Base-by-base conservation (phyloP, 2,113 vertebrate species). In the Silurus glanis region DNA sequence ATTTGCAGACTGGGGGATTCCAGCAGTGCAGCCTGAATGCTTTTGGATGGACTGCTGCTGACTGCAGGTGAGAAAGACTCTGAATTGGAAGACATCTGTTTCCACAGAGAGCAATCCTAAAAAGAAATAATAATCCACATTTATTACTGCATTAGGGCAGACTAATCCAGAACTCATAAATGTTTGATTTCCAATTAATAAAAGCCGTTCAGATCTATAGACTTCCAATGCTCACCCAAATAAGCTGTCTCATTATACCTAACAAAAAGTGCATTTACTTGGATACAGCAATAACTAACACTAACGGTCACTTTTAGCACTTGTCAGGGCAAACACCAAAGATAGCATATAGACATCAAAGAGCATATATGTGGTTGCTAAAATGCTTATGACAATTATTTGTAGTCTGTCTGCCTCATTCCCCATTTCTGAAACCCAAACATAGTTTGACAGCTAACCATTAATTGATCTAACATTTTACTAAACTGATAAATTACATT, bases 1-100 rank as follows among this genome's bases (percentile, higher is more conserved):
- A 93, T 91, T 87, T 91, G 92, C 45, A 90, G 83, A 83, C 88
- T 85, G 87, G 67, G 85, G 1, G 87, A 90, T 75, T 82, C 88
- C 17, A 62, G 47, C 47, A 90, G 85, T 25, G 91, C 87, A 85
- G 66, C 83, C 79, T 87, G 88, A 53, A 78, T 83, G 72, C 87
- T 45, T 28, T 89, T 84, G 19, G 87, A 62, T 37, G 86, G 89
- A 79, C 87, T 88, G 80, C 86, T 81, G 88, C 74, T 87, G 87
- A 71, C 85, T 83, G 59, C 62, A 62, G 56, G 69, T 83, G 79
- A 82, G 83, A 89, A 90, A 91, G 47, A 19, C 37, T 6, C 81
- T 79, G 23, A 83, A 71, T 87, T 84, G 86, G 67, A 66, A 64
- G 90, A 92, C 91, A 93, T 93, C 49, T 88, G 87, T 80, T 64